A percentile compares a stretch with the other conserved stretches of the same genome.
Evolutionary conservation across 2,888 invertebrate genomes (phyloP).

Genomic region (Volucella bombylans): DNA sequence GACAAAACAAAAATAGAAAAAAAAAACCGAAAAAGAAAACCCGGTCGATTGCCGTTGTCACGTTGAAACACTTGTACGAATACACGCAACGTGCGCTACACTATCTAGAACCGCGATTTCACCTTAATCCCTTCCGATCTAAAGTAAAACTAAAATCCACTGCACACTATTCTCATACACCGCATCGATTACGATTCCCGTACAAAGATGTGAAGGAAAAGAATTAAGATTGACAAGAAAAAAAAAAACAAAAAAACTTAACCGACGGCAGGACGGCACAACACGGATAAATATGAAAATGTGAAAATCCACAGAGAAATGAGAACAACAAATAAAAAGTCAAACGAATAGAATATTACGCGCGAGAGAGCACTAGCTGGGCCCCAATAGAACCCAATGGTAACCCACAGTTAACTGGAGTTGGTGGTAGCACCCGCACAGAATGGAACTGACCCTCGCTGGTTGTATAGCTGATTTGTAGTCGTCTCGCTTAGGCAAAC

Average conservation of each 20-base stretch:
- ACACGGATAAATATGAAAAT: conserved; percentile 29
- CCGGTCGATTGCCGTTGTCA: conserved; percentile 24
- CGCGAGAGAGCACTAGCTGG: conserved; percentile 47
- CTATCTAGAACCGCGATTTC: conserved; percentile 59
- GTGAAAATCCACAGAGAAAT: conserved; percentile 50
- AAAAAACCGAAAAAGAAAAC: conserved; percentile 10
- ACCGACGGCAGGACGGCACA: conserved; percentile 65
- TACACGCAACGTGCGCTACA: conserved; percentile 42
- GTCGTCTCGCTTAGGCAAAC: conserved; percentile 51
- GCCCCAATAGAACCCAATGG: conserved; percentile 67
- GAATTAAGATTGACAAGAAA: conserved; percentile 12
- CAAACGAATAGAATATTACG: conserved; percentile 44
- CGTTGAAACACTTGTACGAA: conserved; percentile 25
- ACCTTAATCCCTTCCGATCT: conserved; percentile 71
- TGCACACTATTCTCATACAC: conserved; percentile 24
- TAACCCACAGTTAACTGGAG: conserved; percentile 71
- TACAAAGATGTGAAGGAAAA: conserved; percentile 21
- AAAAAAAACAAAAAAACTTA: conserved; percentile 21
- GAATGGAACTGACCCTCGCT: conserved; percentile 46
- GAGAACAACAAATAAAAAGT: conserved; percentile 62
- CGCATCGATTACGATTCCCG: conserved; percentile 49
- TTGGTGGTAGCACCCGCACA: conserved; percentile 62
- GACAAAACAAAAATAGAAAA: background rate
- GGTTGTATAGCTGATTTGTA: background rate
- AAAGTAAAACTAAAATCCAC: conserved; percentile 60